Evolutionary conservation across 1,140 invertebrate species (phyloP).

Genomic region (Halictus rubicundus): DNA sequence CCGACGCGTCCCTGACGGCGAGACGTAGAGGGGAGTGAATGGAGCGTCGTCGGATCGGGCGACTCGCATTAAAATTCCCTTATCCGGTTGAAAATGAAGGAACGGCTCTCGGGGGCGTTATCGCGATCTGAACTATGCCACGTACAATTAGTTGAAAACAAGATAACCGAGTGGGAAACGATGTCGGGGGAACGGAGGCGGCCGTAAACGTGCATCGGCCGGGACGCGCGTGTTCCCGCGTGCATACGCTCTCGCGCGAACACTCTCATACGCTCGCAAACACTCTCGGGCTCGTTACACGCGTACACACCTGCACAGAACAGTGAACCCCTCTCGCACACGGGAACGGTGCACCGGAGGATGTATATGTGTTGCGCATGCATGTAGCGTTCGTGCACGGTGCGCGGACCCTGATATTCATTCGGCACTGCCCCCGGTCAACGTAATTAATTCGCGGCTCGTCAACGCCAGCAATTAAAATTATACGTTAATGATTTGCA

Average conservation of each 20-base stretch:
- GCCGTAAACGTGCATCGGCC: constrained; percentile 40
- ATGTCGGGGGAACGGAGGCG: constrained; percentile 47
- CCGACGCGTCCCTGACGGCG: too few species aligned
- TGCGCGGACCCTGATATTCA: not conserved
- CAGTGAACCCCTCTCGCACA: constrained; percentile 37
- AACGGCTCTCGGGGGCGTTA: constrained; percentile 44
- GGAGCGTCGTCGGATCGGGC: not conserved
- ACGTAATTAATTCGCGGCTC: constrained; percentile 77
- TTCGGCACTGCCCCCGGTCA: constrained; percentile 67
- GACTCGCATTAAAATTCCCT: constrained; percentile 12
- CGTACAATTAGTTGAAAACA: constrained; percentile 79
- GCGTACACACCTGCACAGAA: not conserved
- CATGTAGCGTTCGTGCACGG: not conserved
- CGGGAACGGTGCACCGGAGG: constrained; percentile 30
- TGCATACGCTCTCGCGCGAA: not conserved
- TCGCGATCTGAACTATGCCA: constrained; percentile 72
- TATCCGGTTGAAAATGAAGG: constrained; percentile 14
- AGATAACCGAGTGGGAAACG: constrained; percentile 71
- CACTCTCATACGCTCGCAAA: not conserved
- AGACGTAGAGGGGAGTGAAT: not conserved
- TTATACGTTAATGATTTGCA: constrained; percentile 76
- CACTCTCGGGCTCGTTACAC: not conserved
- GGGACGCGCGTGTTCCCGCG: constrained; percentile 1
- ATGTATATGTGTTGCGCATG: not conserved
- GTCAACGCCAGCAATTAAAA: constrained; percentile 77